phyloP scores from a whole-genome alignment of 2,113 vertebrate genomes.

The Thymallus thymallus region DNA sequence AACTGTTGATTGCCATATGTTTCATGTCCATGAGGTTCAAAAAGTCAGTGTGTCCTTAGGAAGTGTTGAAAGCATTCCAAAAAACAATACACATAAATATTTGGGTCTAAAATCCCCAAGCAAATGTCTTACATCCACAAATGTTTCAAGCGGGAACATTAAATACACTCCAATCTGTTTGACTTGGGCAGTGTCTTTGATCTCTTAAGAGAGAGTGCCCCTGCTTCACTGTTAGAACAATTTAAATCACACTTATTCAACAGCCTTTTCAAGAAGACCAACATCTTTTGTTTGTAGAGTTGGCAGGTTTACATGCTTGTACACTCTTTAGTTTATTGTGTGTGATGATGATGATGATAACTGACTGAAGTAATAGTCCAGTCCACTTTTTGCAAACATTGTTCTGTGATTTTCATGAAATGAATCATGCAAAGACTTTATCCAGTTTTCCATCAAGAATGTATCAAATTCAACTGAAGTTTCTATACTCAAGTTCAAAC shows the following conservation, averaged over 20 bases:
- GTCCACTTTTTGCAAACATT: not conserved
- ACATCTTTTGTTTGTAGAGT: not conserved
- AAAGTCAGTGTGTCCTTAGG: not conserved
- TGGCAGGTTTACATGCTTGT: not conserved
- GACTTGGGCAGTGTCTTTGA: not conserved
- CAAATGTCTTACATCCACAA: not conserved
- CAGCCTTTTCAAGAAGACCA: not conserved
- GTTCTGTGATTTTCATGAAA: no score
- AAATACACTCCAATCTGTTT: not conserved
- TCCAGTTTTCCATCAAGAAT: no score
- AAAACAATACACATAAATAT: constrained; percentile 10
- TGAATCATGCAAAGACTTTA: no score
- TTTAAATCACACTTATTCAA: no score
- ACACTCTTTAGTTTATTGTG: no score
- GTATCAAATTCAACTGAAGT: no score
- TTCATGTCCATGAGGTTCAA: constrained; percentile 2
- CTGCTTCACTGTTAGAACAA: not conserved
- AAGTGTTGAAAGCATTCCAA: constrained; percentile 8
- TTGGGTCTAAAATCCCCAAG: not conserved
- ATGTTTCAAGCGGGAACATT: not conserved
- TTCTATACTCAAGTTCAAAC: no score
- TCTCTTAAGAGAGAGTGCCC: not conserved
- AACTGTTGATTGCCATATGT: not conserved
- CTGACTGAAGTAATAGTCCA: not conserved
- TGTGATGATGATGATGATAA: not conserved